A percentile compares a stretch with the other conserved stretches of the same genome.
These are phyloP conservation scores for Zaprionus gabonicus DNA, from an alignment of 1,140 invertebrate species.

Conservation along the genomic window DNA sequence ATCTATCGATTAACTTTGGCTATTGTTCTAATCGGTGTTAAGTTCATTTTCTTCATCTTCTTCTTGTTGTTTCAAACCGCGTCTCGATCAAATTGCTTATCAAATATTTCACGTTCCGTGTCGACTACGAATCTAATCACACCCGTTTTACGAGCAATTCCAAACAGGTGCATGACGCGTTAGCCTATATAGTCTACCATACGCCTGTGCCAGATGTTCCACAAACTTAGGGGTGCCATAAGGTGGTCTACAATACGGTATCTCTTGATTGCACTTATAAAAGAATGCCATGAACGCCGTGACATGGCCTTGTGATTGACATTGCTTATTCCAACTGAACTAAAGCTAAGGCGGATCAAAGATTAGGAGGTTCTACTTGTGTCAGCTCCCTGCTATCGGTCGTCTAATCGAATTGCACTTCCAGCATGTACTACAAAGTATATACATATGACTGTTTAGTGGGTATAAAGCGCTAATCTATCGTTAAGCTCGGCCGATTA, in stretches of 20 bases:
- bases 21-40: constrained; percentile 5
- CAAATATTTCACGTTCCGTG: not conserved
- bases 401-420: constrained; percentile 8
- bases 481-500: constrained; percentile 15
- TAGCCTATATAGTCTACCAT: not conserved
- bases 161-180: constrained; percentile 26
- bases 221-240: not conserved
- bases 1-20: constrained; percentile 20
- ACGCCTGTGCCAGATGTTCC: constrained; percentile 17
- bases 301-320: constrained; percentile 52
- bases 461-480: constrained; percentile 19
- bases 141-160: constrained; percentile 19
- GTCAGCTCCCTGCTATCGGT: not conserved
- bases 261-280: constrained; percentile 24
- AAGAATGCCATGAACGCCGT: not conserved
- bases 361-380: constrained; percentile 1
- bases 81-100: constrained; percentile 8
- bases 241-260: not conserved
- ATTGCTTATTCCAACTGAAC: constrained; percentile 39
- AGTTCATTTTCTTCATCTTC: constrained; percentile 7
- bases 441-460: not conserved
- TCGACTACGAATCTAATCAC: constrained; percentile 26
- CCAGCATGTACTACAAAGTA: not conserved
- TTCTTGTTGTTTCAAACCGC: not conserved
- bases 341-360: constrained; percentile 3